phyloP scores from a whole-genome alignment of 2,888 invertebrate species.

The Macropis europaea region DNA sequence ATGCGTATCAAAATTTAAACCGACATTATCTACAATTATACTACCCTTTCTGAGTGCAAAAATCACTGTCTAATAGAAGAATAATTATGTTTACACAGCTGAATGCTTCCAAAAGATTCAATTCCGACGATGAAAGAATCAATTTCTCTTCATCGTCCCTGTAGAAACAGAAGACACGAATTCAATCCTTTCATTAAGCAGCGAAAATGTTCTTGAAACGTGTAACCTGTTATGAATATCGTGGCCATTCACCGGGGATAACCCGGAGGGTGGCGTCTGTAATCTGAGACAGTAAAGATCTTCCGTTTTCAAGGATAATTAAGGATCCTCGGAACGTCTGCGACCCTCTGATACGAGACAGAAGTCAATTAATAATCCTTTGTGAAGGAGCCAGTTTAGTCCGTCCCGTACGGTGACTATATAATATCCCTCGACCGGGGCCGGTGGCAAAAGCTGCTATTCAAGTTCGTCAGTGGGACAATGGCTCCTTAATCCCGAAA shows the following conservation, averaged over 20 bases:
- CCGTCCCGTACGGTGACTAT: slow-evolving; percentile 58
- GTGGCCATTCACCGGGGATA: slow-evolving; percentile 19
- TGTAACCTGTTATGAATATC: slow-evolving; percentile 31
- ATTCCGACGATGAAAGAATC: no score
- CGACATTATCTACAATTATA: no score
- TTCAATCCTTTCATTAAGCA: no score
- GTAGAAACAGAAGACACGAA: no score
- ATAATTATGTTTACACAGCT: no score
- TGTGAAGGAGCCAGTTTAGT: slow-evolving; percentile 65
- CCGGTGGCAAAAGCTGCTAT: slow-evolving; percentile 51
- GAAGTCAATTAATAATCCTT: slow-evolving; percentile 69
- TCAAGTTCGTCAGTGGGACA: slow-evolving; percentile 60
- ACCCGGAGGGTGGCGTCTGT: slow-evolving; percentile 23
- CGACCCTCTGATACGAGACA: slow-evolving; percentile 64
- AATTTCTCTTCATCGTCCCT: no score
- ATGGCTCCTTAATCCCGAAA: slow-evolving; percentile 63
- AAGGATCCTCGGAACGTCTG: slow-evolving; percentile 63
- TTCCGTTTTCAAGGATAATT: slow-evolving; percentile 66
- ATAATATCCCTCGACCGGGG: slow-evolving; percentile 57
- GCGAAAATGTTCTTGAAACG: not conserved
- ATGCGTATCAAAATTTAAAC: no score
- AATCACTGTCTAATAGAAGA: no score
- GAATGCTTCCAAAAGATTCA: no score
- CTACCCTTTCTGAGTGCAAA: no score
- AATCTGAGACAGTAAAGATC: slow-evolving; percentile 59